phyloP scores from a whole-genome alignment of 2,113 vertebrate genomes.

The Pipra filicauda region DNA sequence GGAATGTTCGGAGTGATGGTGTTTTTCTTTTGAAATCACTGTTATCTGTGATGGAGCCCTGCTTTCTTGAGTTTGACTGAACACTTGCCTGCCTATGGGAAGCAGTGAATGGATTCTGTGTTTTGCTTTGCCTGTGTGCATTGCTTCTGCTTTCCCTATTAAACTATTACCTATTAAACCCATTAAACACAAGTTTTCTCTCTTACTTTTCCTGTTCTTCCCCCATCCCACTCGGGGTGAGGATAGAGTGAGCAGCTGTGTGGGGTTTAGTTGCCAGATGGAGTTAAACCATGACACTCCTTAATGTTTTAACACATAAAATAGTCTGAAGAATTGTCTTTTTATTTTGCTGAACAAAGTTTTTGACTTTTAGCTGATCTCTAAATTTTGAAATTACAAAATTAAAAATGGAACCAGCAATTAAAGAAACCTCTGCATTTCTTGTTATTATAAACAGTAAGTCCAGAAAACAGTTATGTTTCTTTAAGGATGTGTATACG shows the following conservation, averaged over 20 bases:
- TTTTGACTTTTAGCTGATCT: neutral
- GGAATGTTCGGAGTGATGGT: accelerated
- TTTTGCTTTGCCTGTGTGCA: accelerated
- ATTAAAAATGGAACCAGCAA: neutral
- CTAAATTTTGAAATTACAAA: neutral
- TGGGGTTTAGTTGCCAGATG: neutral
- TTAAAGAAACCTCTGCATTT: neutral
- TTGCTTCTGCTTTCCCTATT: neutral
- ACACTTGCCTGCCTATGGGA: neutral
- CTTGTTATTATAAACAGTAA: neutral
- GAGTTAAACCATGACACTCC: neutral
- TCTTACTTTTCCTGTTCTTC: neutral
- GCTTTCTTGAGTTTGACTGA: neutral
- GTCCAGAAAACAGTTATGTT: neutral
- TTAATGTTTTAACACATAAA: neutral
- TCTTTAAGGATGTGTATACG: neutral
- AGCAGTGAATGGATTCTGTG: neutral
- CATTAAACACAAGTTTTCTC: neutral
- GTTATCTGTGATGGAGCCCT: neutral
- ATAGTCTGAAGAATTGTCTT: neutral
- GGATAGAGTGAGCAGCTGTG: accelerated
- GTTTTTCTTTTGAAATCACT: neutral
- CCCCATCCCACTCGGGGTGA: accelerated
- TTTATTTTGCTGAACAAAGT: neutral
- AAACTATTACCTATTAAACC: neutral